These are phyloP conservation scores for Hippoglossus hippoglossus DNA, from an alignment of 2,797 vertebrate species.

Conservation along the genomic window DNA sequence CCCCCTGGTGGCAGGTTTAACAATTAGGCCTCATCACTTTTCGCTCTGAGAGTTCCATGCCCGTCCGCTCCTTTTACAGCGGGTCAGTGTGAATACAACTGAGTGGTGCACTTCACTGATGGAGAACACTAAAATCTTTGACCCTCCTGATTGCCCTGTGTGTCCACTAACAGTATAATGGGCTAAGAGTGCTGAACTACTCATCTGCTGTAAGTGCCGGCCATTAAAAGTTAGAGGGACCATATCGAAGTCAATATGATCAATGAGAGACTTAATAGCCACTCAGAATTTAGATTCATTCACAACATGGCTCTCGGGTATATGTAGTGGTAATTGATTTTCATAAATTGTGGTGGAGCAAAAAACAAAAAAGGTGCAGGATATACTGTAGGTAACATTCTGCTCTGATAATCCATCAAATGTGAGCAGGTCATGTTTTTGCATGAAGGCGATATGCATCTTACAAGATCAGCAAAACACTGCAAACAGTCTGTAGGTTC, in stretches of 20 bases:
- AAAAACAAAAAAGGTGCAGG: constrained; percentile 24
- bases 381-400: constrained; percentile 47
- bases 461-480: constrained; percentile 60
- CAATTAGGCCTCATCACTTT: constrained; percentile 74
- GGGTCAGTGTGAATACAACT: constrained; percentile 85
- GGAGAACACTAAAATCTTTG: constrained; percentile 82
- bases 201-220: constrained; percentile 76
- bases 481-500: constrained; percentile 25
- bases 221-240: constrained; percentile 83
- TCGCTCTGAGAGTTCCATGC: constrained; percentile 64
- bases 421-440: constrained; percentile 45
- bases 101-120: constrained; percentile 82
- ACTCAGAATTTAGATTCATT: constrained; percentile 74
- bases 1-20: constrained; percentile 64
- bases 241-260: constrained; percentile 78
- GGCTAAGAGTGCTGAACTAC: constrained; percentile 79
- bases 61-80: constrained; percentile 72
- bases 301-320: constrained; percentile 50
- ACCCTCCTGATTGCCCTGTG: constrained; percentile 79
- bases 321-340: constrained; percentile 72
- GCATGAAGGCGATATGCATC: constrained; percentile 30
- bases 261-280: constrained; percentile 76
- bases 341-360: constrained; percentile 50
- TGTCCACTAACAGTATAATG: constrained; percentile 82
- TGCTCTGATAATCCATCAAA: constrained; percentile 56